A percentile compares a stretch with the other conserved stretches of the same genome.
These are phyloP conservation scores for Nansenia antarctica DNA, from an alignment of 2,113 vertebrate species.

Conservation along the genomic window DNA sequence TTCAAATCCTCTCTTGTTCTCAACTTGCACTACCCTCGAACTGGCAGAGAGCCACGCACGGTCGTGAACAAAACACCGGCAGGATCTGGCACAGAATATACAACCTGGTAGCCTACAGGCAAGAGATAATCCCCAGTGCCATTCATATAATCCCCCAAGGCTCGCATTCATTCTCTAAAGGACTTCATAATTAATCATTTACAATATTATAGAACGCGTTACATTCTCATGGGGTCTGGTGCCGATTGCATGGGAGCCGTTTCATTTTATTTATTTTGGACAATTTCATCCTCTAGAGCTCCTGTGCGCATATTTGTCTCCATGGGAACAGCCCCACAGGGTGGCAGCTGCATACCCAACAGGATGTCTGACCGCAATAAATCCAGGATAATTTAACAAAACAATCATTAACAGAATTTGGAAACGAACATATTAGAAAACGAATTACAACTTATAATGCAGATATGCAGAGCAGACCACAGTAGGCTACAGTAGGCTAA, in stretches of 20 bases:
- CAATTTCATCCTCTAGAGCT: neutral
- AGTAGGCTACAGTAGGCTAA: neutral
- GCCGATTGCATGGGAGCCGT: no score
- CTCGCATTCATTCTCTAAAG: neutral
- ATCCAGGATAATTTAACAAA: neutral
- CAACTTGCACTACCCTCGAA: constrained; percentile 12
- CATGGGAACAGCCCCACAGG: constrained; percentile 7
- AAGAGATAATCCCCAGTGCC: neutral
- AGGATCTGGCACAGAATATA: neutral
- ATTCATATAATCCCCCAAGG: neutral
- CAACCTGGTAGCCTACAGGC: neutral
- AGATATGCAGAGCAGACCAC: neutral
- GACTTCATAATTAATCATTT: neutral
- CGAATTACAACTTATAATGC: neutral
- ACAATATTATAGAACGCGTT: no score
- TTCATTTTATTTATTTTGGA: neutral
- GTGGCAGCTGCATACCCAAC: constrained; percentile 5
- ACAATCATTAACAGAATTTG: neutral
- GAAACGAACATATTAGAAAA: neutral
- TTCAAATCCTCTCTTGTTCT: constrained; percentile 10
- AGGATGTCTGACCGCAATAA: neutral
- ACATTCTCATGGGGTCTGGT: no score
- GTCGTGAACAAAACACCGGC: neutral
- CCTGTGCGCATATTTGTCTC: neutral
- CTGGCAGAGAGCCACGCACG: neutral